Evolutionary conservation across 2,113 vertebrate genomes (phyloP).

Genomic region (Heterochromis multidens): DNA sequence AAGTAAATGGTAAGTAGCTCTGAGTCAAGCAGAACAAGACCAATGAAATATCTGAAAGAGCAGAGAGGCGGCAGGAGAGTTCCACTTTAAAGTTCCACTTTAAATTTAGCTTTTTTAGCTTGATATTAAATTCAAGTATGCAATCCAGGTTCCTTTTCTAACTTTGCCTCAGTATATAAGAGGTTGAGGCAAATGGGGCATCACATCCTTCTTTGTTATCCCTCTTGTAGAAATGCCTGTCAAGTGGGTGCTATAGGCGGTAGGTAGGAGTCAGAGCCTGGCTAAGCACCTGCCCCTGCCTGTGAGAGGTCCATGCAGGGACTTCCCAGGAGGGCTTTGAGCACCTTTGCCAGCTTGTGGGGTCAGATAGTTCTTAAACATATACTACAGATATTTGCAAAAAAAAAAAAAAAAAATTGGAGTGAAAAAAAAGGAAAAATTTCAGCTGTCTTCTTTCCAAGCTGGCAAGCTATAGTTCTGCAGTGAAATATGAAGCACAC

Average conservation of each 20-base stretch:
- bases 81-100: constrained; percentile 3
- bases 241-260: not conserved
- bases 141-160: constrained; percentile 1
- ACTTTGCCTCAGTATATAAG: not conserved
- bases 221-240: constrained; percentile 3
- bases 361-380: not conserved
- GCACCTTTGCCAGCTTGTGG: not conserved
- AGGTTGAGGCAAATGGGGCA: constrained; percentile 16
- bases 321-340: constrained; percentile 12
- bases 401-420: not conserved
- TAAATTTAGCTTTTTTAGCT: not conserved
- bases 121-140: not conserved
- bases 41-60: constrained; percentile 10
- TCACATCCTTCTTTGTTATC: constrained; percentile 36
- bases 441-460: not conserved
- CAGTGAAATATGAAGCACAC: constrained; percentile 20
- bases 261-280: not conserved
- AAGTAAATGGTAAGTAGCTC: constrained; percentile 45
- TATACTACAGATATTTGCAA: not conserved
- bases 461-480: not conserved
- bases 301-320: constrained; percentile 3
- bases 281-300: constrained; percentile 39
- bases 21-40: constrained; percentile 30
- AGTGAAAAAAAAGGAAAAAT: not conserved
- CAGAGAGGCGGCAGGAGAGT: not conserved